These are phyloP conservation scores for Phyllotis vaccarum DNA, from an alignment of 2,797 vertebrate species.

Conservation along the genomic window DNA sequence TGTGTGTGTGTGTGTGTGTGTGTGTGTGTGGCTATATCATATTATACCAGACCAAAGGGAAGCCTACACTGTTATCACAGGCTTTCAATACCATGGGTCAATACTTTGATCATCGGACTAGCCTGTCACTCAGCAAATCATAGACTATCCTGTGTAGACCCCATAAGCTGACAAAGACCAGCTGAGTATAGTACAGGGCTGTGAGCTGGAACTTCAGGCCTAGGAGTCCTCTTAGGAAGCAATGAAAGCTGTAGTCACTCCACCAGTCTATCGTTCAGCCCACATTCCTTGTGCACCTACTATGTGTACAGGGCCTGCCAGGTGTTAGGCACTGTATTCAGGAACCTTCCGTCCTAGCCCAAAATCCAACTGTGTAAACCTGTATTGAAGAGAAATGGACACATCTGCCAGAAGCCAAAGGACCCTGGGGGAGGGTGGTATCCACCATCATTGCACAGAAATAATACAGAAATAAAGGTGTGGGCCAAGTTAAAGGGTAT, in stretches of 20 bases:
- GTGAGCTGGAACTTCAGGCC: not conserved
- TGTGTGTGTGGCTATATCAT: too few species aligned
- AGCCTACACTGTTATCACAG: not conserved
- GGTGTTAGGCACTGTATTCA: not conserved
- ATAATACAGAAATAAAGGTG: not conserved
- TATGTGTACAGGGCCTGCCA: too few species aligned
- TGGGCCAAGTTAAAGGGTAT: accelerated
- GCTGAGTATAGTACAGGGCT: accelerated
- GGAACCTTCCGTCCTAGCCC: not conserved
- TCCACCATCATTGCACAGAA: too few species aligned
- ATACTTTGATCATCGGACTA: not conserved
- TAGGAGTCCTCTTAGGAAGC: not conserved
- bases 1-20: too few species aligned
- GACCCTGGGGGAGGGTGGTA: accelerated
- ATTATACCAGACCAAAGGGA: not conserved
- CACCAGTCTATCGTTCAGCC: too few species aligned
- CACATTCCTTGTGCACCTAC: not conserved
- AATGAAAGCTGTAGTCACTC: not conserved
- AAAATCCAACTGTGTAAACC: not conserved
- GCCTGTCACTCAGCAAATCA: not conserved
- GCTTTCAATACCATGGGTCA: not conserved
- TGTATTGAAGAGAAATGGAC: not conserved
- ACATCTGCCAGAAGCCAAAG: accelerated
- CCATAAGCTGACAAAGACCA: not conserved
- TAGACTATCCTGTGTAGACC: not conserved